Base-by-base conservation (phyloP, 2,888 invertebrate genomes). In the Platycheirus albimanus region DNA sequence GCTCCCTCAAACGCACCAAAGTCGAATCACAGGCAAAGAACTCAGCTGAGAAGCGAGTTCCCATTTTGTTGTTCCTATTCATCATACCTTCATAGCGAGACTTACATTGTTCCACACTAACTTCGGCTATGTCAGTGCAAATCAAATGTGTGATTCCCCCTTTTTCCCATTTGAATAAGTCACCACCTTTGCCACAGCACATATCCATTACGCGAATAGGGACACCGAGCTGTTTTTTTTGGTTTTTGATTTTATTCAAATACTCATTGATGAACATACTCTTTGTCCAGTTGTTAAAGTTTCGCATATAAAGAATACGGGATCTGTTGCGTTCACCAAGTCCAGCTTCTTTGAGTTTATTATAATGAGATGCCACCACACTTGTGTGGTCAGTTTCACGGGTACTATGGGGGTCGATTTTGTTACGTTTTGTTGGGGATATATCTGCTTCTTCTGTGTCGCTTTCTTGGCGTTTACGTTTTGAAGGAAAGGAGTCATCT, bases 271-370 rank as follows among this genome's bases (percentile, higher is more conserved):
- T 99, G 0, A 98, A 92, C 92, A 97, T 96, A 90, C 97, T 97
- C 92, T 99, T 99, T 11, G 98, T 95, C 99, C 99, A 99, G 90
- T 99, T 99, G 90, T 99, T 99, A 89, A 99, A 98, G 91, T 99
- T 99, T 86, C 99, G 93, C 92, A 99, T 93, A 89, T 96, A 95
- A 87, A 97, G 95, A 86, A 99, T 99, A 24, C 97, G 94, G 24
- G 98, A 98, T 87, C 96, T 95, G 85, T 94, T 94, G 54, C 99
- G 93, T 86, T 95, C 95, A 54, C 92, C 93, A 41, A 97, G 90
- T 0, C 97, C 97, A 87, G 94, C 94, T 86, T 98, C 96, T 90
- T 96, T 94, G 8, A 98, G 91, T 64, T 94, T 93, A 91, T 99
- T 99, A 90, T 99, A 99, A 91, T 99, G 99, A 3, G 95, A 93